Percentiles rank a stretch among this genome's conserved stretches.
Conservation (phyloP, 2,888 invertebrate genomes). For the Matsumyia berberina region DNA sequence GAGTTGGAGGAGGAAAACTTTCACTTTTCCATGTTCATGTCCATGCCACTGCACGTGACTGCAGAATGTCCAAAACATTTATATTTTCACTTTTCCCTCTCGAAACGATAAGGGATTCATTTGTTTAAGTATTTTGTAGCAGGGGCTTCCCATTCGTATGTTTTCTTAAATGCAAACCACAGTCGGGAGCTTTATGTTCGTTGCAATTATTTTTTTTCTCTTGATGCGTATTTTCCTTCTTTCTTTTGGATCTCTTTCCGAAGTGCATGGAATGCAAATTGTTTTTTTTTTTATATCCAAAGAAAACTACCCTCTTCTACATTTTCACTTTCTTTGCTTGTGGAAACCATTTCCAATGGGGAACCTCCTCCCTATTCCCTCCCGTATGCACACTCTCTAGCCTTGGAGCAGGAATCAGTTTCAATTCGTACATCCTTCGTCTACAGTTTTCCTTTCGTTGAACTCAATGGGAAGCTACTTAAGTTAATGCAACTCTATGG, state of each 20-base stretch:
- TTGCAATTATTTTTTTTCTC: neutral
- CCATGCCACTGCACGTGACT: neutral
- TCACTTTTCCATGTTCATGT: constrained; percentile 17
- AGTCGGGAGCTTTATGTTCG: neutral
- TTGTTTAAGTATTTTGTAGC: constrained; percentile 44
- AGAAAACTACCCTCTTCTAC: constrained; percentile 50
- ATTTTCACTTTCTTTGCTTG: constrained; percentile 54
- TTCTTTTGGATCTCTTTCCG: too few relatives aligned
- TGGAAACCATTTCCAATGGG: constrained; percentile 31
- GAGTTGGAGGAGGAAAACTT: neutral
- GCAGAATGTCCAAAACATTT: constrained; percentile 13
- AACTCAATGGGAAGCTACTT: constrained; percentile 55
- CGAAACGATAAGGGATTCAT: constrained; percentile 31
- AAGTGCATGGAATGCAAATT: constrained; percentile 62
- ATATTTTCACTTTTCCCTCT: neutral
- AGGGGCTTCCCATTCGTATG: constrained; percentile 15
- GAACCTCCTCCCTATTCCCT: neutral
- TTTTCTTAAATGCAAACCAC: neutral
- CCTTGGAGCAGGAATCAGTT: constrained; percentile 3
- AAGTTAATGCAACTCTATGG: constrained; percentile 49
- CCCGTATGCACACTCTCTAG: neutral
- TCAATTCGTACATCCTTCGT: constrained; percentile 40
- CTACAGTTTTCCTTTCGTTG: constrained; percentile 24
- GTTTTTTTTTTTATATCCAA: constrained; percentile 42
- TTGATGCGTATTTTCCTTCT: too few relatives aligned